Evolutionary conservation across 2,888 invertebrate species (phyloP).

Genomic region (Branchipolynoe longqiensis): DNA sequence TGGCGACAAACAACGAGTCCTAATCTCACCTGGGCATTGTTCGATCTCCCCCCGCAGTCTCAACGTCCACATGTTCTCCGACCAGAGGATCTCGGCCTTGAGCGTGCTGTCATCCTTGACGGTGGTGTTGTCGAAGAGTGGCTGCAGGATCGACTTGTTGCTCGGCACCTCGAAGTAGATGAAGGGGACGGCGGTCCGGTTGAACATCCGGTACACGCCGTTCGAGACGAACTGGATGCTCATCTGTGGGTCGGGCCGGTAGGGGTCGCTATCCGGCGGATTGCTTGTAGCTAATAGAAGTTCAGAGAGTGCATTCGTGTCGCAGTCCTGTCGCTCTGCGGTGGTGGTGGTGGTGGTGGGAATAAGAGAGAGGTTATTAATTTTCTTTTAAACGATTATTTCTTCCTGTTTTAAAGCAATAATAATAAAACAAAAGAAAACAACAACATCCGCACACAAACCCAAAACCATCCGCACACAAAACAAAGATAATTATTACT

Average conservation of each 20-base stretch:
- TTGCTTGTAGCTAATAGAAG: constrained; percentile 61
- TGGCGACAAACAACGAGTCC: too few species aligned
- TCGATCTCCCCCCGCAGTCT: constrained; percentile 65
- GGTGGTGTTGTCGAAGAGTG: constrained; percentile 72
- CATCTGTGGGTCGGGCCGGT: constrained; percentile 63
- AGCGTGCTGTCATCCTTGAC: constrained; percentile 71
- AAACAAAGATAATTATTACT: too few species aligned
- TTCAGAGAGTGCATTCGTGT: constrained; percentile 65
- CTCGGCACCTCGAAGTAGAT: constrained; percentile 71
- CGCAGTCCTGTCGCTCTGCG: constrained; percentile 63
- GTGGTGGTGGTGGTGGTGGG: too few species aligned
- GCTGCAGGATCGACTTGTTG: constrained; percentile 72
- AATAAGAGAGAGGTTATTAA: background rate
- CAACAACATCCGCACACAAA: too few species aligned
- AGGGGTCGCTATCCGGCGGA: constrained; percentile 63
- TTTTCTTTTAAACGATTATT: background rate
- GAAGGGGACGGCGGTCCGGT: constrained; percentile 68
- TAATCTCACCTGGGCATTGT: constrained; percentile 68
- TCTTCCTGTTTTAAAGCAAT: too few species aligned
- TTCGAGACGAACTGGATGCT: constrained; percentile 61
- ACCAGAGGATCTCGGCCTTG: constrained; percentile 72
- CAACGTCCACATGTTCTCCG: constrained; percentile 65
- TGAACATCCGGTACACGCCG: constrained; percentile 65
- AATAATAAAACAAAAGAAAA: too few species aligned
- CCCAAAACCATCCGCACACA: too few species aligned